Conservation (phyloP, 2,797 vertebrate species). For the Micromesistius poutassou region DNA sequence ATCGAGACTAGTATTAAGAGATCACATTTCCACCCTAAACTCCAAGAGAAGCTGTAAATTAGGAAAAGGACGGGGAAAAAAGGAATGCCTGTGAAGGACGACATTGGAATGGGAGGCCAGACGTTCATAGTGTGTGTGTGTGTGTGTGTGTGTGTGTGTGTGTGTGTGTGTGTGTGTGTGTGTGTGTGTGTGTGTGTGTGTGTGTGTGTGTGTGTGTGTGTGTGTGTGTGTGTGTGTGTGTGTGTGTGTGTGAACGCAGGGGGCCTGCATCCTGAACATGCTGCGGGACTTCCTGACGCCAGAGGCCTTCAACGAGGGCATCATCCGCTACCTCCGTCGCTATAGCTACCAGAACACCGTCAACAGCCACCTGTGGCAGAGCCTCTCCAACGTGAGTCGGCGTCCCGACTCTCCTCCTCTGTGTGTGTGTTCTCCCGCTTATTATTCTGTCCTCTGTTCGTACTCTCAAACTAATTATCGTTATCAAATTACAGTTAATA, state of each 20-base stretch:
- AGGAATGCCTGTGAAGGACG: no score
- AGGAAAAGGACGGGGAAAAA: neutral
- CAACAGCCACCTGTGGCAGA: conserved; percentile 87
- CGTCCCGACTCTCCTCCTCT: neutral
- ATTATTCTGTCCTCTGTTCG: neutral
- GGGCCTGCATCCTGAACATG: conserved; percentile 85
- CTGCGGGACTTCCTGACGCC: conserved; percentile 83
- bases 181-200: no score
- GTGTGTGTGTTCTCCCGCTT: neutral
- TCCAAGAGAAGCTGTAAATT: neutral
- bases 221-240: neutral
- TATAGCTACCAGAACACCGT: conserved; percentile 88
- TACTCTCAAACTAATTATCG: neutral
- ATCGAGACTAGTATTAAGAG: neutral
- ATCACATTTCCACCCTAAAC: neutral
- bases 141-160: neutral
- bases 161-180: no score
- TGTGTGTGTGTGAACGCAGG: neutral
- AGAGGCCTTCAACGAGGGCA: conserved; percentile 82
- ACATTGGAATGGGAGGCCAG: neutral
- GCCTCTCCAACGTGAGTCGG: conserved; percentile 79
- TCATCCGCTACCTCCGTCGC: conserved; percentile 81
- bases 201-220: no score
- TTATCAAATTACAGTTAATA: neutral
- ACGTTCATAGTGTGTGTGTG: neutral